Percentiles rank a stretch among this genome's conserved stretches.
Conservation (phyloP, 2,888 invertebrate genomes). For the Dendrolimus pini region DNA sequence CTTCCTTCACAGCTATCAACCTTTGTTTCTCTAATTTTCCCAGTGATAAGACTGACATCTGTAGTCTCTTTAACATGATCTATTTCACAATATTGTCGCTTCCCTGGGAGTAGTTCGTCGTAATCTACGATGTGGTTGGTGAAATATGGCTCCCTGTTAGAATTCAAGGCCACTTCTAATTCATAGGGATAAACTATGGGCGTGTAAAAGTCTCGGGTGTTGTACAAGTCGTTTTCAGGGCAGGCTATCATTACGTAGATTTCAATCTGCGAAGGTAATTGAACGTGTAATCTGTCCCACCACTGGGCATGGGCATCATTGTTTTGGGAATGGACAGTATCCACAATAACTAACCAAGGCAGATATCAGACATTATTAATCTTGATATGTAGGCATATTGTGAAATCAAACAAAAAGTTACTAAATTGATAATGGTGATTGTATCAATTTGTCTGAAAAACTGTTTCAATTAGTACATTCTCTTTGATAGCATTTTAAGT, state of each 20-base stretch:
- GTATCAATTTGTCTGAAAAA: too few relatives aligned
- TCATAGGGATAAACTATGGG: slow-evolving; percentile 96
- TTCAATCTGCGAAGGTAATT: slow-evolving; percentile 81
- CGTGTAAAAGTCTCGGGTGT: slow-evolving; percentile 90
- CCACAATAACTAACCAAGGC: too few relatives aligned
- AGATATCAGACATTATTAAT: too few relatives aligned
- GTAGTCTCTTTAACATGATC: slow-evolving; percentile 48
- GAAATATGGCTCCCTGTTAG: slow-evolving; percentile 69
- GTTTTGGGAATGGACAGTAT: too few relatives aligned
- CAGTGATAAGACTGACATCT: slow-evolving; percentile 87
- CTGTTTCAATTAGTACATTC: too few relatives aligned
- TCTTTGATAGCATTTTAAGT: too few relatives aligned
- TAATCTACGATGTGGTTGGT: slow-evolving; percentile 84
- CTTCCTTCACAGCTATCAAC: slow-evolving; percentile 43
- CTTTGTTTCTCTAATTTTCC: slow-evolving; percentile 77
- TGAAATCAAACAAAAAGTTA: too few relatives aligned
- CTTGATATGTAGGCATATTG: too few relatives aligned
- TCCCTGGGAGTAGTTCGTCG: slow-evolving; percentile 82
- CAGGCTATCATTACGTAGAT: slow-evolving; percentile 95
- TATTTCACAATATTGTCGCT: slow-evolving; percentile 66
- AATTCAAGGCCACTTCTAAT: slow-evolving; percentile 88
- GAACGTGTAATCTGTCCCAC: too few relatives aligned
- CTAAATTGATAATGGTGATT: too few relatives aligned
- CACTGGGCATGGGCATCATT: too few relatives aligned
- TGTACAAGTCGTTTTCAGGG: slow-evolving; percentile 90